phyloP scores from a whole-genome alignment of 2,797 vertebrate genomes.

The Decapterus maruadsi region DNA sequence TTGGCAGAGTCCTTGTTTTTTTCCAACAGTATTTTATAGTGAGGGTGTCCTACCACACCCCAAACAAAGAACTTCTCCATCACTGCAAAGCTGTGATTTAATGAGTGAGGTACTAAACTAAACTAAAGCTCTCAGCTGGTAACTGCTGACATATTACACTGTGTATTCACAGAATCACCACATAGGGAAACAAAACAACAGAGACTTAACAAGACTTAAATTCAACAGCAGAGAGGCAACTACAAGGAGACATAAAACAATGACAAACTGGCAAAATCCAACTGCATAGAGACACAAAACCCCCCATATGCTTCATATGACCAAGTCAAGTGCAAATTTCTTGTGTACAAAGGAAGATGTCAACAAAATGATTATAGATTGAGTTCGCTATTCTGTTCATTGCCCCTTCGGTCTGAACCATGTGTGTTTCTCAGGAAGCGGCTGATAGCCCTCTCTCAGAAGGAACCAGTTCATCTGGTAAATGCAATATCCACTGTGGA shows the following conservation, averaged over 20 bases:
- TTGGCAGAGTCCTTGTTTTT: too few species aligned
- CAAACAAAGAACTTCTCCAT: too few species aligned
- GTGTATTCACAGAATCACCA: too few species aligned
- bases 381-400: not conserved
- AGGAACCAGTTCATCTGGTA: not conserved
- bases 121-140: not conserved
- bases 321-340: not conserved
- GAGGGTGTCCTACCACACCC: too few species aligned
- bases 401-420: not conserved
- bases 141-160: not conserved
- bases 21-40: too few species aligned
- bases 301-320: not conserved
- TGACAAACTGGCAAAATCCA: too few species aligned
- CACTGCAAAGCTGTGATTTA: too few species aligned
- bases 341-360: not conserved
- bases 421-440: conserved; percentile 40
- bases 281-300: not conserved
- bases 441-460: accelerated
- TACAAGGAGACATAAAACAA: not conserved
- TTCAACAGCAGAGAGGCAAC: too few species aligned
- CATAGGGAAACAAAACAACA: not conserved
- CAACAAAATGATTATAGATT: not conserved
- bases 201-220: too few species aligned
- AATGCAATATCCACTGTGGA: not conserved
- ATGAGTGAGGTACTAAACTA: too few species aligned